Conservation (phyloP, 2,113 vertebrate genomes). For the Malurus melanocephalus region DNA sequence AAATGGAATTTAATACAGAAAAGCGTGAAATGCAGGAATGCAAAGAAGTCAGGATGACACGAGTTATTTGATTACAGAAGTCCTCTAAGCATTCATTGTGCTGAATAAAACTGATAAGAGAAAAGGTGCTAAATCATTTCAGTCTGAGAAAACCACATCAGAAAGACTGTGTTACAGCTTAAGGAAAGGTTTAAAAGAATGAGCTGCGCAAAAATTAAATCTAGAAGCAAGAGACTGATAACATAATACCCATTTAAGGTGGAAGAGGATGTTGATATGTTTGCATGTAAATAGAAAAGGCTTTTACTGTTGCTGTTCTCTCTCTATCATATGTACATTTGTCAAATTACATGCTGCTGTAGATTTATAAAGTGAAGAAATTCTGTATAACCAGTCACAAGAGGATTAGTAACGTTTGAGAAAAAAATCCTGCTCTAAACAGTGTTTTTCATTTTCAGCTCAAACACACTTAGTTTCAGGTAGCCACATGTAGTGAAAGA, state of each 20-base stretch:
- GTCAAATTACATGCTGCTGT: background rate
- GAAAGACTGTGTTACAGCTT: background rate
- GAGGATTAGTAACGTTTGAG: background rate
- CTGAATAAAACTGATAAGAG: background rate
- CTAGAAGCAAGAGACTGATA: background rate
- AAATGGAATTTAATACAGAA: background rate
- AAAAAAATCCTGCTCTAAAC: background rate
- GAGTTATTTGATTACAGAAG: background rate
- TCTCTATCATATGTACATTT: background rate
- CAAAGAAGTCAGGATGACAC: background rate
- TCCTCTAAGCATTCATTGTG: background rate
- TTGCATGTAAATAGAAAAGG: slow-evolving; percentile 1
- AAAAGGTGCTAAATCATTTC: background rate
- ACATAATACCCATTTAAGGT: background rate
- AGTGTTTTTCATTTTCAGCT: background rate
- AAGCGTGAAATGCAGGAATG: background rate
- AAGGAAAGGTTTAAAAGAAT: background rate
- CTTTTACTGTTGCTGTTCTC: background rate
- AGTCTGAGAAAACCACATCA: background rate
- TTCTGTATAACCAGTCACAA: background rate
- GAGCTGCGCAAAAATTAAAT: background rate
- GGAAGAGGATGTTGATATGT: background rate
- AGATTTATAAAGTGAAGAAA: slow-evolving; percentile 10
- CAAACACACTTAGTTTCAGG: slow-evolving; percentile 3
- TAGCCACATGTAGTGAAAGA: background rate